Evolutionary conservation across 1,140 invertebrate genomes (phyloP), one percentile per base, ranked within the genome.

Genomic region (Lasioglossum albipes): DNA sequence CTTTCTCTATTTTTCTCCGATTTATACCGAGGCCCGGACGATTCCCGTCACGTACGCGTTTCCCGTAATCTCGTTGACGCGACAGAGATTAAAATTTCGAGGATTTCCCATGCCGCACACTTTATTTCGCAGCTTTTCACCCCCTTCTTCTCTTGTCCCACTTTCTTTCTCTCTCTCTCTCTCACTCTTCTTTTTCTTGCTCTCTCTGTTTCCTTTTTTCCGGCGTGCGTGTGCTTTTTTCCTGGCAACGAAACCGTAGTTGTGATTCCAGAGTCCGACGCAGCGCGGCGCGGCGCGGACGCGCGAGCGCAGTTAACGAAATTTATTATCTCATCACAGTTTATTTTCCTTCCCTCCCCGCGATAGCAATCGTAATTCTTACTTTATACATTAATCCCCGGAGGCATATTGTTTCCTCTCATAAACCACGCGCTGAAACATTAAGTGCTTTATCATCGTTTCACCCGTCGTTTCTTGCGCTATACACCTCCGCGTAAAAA

Each of bases 271-370:
- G 7, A 7, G 13, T 54, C 61, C 31, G 27, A 27, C 27, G 27
- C 27, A 3, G 2, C 62, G 62, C 16, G 62, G 2, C 62, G 62
- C 16, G 62, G 20, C 20, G 20, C 52, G 36, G 36, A 5, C 36
- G 36, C 52, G 52, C 20, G 9, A 7, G 45, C 18, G 41, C 52
- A 36, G 71, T 79, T 79, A 79, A 79, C 62, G 62, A 79, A 79
- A 79, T 79, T 79, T 79, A 79, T 79, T 79, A 79, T 79, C 77
- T 79, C 71, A 67, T 79, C 77, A 74, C 62, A 52, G 41, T 74
- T 79, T 74, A 79, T 79, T 74, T 42, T 65, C 52, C 41, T 45
- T 74, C 42, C 61, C 45, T 10, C 77, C 18, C 61, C 62, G 77
- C 20, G 77, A 79, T 79, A 49, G 62, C 70, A 79, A 79, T 79